Conservation (phyloP, 2,797 vertebrate genomes). For the Pseudochirops cupreus region DNA sequence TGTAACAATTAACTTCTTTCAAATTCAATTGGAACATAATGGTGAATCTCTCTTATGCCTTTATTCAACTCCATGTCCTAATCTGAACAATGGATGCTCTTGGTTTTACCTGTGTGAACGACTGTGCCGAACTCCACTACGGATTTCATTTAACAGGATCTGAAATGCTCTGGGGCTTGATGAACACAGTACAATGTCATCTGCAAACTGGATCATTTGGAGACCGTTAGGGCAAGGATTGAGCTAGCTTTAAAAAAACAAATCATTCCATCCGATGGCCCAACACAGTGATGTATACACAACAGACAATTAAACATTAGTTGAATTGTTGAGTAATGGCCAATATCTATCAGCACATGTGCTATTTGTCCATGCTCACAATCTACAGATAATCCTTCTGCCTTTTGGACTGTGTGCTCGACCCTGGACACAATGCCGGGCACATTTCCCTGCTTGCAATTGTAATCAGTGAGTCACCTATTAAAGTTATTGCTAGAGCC, state of each 20-base stretch:
- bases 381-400: background rate
- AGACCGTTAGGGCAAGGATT: background rate
- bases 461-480: background rate
- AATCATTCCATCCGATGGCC: background rate
- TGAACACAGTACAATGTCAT: background rate
- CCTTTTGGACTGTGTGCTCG: background rate
- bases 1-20: conserved; percentile 46
- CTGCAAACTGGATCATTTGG: background rate
- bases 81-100: background rate
- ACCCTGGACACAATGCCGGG: background rate
- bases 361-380: background rate
- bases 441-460: background rate
- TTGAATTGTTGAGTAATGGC: background rate
- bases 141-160: background rate
- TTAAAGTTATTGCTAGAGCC: background rate
- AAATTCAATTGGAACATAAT: conserved; percentile 29
- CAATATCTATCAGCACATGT: background rate
- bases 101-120: background rate
- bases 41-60: background rate
- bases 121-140: background rate
- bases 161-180: background rate
- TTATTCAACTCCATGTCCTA: background rate
- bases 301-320: conserved; percentile 25
- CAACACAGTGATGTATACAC: conserved; percentile 9
- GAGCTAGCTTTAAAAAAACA: background rate